Evolutionary conservation across 2,113 vertebrate species (phyloP).

Genomic region (Xyliphius kryptos): DNA sequence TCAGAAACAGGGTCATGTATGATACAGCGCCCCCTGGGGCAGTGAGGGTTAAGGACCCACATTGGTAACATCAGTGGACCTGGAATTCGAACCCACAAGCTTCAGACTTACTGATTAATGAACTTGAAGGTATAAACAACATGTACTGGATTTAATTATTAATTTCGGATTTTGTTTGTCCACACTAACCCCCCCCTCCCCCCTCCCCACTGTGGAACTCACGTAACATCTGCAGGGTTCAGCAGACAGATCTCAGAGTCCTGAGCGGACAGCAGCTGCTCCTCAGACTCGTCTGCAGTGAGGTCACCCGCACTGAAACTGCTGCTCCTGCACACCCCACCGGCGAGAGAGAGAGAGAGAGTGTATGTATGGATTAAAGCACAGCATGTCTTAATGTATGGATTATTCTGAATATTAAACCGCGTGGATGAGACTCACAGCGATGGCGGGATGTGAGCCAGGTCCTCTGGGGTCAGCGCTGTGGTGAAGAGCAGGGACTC

Average conservation of each 20-base stretch:
- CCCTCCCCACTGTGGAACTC: background rate
- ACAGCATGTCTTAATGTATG: background rate
- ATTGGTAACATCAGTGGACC: too few relatives aligned
- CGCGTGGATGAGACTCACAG: constrained; percentile 70
- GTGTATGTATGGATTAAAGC: too few relatives aligned
- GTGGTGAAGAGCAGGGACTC: constrained; percentile 63
- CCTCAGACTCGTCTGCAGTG: constrained; percentile 71
- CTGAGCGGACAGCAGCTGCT: constrained; percentile 66
- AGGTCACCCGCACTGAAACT: constrained; percentile 60
- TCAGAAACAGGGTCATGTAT: too few relatives aligned
- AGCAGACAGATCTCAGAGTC: constrained; percentile 86
- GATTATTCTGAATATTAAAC: too few relatives aligned
- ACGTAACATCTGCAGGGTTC: constrained; percentile 89
- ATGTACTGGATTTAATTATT: too few relatives aligned
- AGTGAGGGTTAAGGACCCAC: too few relatives aligned
- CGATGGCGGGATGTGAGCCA: constrained; percentile 64
- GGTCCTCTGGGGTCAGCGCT: constrained; percentile 56
- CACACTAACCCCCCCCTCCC: too few relatives aligned
- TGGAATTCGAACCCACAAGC: too few relatives aligned
- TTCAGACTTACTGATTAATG: too few relatives aligned
- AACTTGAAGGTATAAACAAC: too few relatives aligned
- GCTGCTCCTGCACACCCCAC: constrained; percentile 57
- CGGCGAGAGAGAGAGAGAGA: background rate
- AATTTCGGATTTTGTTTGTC: too few relatives aligned
- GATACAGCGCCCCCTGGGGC: too few relatives aligned